Evolutionary conservation across 1,140 invertebrate species (phyloP), one percentile per base, ranked within the genome.

Genomic region (Drosophila arawakana): DNA sequence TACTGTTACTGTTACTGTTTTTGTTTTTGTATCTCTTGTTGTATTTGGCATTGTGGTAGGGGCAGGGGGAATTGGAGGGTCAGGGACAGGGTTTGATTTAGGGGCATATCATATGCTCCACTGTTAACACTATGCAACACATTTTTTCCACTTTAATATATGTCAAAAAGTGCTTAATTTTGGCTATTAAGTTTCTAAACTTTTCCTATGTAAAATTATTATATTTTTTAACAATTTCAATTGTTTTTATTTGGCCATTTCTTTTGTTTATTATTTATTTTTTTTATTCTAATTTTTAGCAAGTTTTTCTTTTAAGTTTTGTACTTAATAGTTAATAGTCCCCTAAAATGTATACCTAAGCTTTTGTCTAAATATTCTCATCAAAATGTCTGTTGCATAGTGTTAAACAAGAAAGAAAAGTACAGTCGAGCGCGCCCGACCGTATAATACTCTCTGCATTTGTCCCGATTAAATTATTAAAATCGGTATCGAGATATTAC

Each of bases 41-140:
- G 54, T 79, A 69, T 73, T 82, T 82, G 80, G 76, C 75, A 81
- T 78, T 63, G 72, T 67, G 66, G 79, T 65, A 59, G 76, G 75
- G 35, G 39, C 25, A 30, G 25, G 25, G 25, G 2, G 25, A 30
- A 0, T 30, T 30, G 41, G 25, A 10, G 41, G 25, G 13, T 39
- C 11, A 4, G n/a, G 11, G 18, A 55, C 18, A 34, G 7, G 43
- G 34, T 6, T 13, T 57, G 43, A 54, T 35, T 18, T 30, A 44
- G 54, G 49, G 43, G 47, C 35, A 61, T 47, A 55, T 49, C 30
- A 60, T 54, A 47, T 57, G 57, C 58, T 50, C 39, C 46, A 50
- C 10, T 39, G 18, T 54, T 39, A 43, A 74, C 63, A 74, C 63
- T 70, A 54, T 70, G 67, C 67, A 70, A 70, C 67, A 70, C 37